Base-by-base conservation (phyloP, 2,888 invertebrate species). In the Melanchra persicariae region DNA sequence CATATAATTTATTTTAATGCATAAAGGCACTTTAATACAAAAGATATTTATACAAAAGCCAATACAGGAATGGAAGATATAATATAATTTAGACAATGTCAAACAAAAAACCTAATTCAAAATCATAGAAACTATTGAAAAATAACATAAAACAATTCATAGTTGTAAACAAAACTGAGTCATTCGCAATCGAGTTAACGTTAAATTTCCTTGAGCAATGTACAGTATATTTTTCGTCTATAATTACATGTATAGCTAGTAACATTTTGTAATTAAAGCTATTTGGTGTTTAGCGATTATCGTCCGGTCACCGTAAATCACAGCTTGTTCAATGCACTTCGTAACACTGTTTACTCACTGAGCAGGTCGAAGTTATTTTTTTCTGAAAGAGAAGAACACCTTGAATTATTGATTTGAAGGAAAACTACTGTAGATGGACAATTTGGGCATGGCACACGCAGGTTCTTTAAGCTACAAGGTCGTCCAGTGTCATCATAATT, bases 221-320 rank as follows among this genome's bases (percentile, higher is more conserved):
- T 43, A 6, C 37, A 40, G 15, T 52, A 8, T 2, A 49, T 47
- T 54, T 49, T 58, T 24, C 60, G 47, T 59, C 73, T 65, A 64
- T n/a, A 54, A 63, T 66, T 59, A 66, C 74, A 78, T 63, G 70
- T 63, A 68, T 59, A 75, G 37, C 45, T 45, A 67, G 57, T 77
- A 76, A 69, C 17, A 22, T 47, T 63, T 22, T 49, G 60, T 70
- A 52, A 57, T 70, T 84, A 81, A 80, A 84, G 80, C 83, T 86
- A 83, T 83, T 85, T 84, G 86, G 87, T 84, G 82, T 85, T 47
- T 76, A 83, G 84, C 87, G 82, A 80, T 64, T 79, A 85, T 82
- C 79, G 81, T 84, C 83, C 70, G 69, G 71, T 66, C 86, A 86
- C 83, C 82, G 77, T 52, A 60, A 63, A 84, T 86, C 78, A 83